Base-by-base conservation (phyloP, 2,113 vertebrate genomes). In the Clarias batrachus region DNA sequence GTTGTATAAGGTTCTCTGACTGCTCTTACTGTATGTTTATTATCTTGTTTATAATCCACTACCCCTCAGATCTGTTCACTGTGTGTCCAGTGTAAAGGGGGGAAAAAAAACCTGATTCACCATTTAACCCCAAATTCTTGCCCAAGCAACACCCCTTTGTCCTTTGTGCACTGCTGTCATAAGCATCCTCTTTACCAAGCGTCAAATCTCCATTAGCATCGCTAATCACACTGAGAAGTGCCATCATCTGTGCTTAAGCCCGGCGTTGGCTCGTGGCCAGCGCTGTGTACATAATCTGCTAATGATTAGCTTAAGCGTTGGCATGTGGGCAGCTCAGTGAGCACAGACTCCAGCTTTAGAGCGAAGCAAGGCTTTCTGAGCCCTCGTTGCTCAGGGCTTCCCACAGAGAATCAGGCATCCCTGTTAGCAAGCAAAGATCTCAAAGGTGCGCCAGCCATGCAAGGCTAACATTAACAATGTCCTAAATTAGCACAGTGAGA, bases 351-450 rank as follows among this genome's bases (percentile, higher is more conserved):
- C 33, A 85, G 63, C 80, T 41, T 81, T 70, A 87, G 84, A 90
- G 79, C 48, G 82, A 86, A 70, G 71, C 83, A 70, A 84, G 87
- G 86, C 86, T 85, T 84, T 74, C 66, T 52, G 56, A 71, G 33
- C 78, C 76, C 87, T 88, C 89, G 81, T 89, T 90, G 87, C 79
- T 81, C 48, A 3, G 74, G 80, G 77, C 70, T 62, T 85, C 89
- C 89, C 78, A 85, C 89, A 30, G 87, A 62, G 90, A 87, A 63
- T 81, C 80, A 59, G 84, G 88, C 90, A 30, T 81, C 65, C 83
- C 87, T 74, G 85, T 89, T 85, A 89, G 71, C 63, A 76, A 65
- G 60, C 57, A 66, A 65, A 77, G 88, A 77, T 62, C 33, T 84
- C 56, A 82, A 78, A 33, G 33, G 68, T 52, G 59, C 37, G 25